These are phyloP conservation scores for Syngnathus floridae DNA, from an alignment of 2,113 vertebrate species.

Conservation along the genomic window DNA sequence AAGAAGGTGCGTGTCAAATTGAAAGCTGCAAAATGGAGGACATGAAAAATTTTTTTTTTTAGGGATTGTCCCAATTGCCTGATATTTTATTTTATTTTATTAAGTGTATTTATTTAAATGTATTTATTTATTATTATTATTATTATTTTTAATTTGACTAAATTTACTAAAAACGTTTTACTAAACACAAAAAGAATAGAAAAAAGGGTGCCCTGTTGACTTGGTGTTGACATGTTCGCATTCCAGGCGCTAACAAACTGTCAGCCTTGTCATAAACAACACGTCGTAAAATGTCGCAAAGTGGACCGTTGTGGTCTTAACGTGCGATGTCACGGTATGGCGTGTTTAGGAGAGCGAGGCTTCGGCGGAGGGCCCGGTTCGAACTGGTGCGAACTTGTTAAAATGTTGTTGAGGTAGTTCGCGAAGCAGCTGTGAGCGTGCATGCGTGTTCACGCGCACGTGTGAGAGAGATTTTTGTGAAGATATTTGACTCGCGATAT, in stretches of 20 bases:
- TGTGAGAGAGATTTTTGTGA: slow-evolving; percentile 4
- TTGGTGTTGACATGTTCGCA: not conserved
- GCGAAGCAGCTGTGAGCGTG: not conserved
- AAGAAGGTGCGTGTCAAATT: not conserved
- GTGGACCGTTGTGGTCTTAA: slow-evolving; percentile 20
- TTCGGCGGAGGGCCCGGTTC: slow-evolving; percentile 9
- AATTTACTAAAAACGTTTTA: no score
- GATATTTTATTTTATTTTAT: not conserved
- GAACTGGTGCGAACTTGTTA: slow-evolving; percentile 30
- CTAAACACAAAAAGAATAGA: no score
- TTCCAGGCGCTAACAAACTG: not conserved
- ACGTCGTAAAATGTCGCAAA: slow-evolving; percentile 4
- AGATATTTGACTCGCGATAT: not conserved
- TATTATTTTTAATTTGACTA: no score
- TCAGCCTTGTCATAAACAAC: not conserved
- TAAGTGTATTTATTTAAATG: no score
- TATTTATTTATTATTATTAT: no score
- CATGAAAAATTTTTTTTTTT: not conserved
- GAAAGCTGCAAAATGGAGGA: not conserved
- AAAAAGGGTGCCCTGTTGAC: not conserved
- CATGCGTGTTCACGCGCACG: slow-evolving; percentile 11
- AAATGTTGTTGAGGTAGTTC: slow-evolving; percentile 9
- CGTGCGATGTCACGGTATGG: slow-evolving; percentile 12
- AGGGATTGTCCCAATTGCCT: no score
- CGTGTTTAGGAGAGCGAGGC: slow-evolving; percentile 23